Base-by-base conservation (phyloP, 1,140 invertebrate species). In the Oedothorax gibbosus region DNA sequence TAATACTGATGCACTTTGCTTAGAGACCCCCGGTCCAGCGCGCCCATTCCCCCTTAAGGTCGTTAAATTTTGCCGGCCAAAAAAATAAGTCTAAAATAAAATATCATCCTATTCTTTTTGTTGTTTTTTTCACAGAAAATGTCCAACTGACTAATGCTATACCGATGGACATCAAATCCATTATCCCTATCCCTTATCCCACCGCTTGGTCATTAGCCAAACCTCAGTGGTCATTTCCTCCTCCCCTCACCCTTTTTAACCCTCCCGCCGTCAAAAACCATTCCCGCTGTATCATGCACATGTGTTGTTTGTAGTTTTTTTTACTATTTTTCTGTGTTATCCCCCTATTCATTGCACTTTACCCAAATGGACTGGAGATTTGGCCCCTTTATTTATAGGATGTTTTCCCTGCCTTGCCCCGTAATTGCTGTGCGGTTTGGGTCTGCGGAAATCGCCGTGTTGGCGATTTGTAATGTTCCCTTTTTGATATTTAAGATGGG, bases 261-360 rank as follows among this genome's bases (percentile, higher is more conserved):
- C 56, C 64, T 53, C 51, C 51, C 54, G 49, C 65, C 51, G 35
- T 62, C 75, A 64, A 64, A 64, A 5, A 18, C 6, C n/a, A 14
- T 12, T 54, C 64, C 21, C 12, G 49, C 49, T 12, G 50, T 49
- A 21, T 79, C 57, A 68, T 68, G 54, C 62, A 35, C 77, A 79
- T 79, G 77, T 79, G 64, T 78, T 78, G 76, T 79, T 79, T 79
- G 77, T 79, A 68, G 53, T 54, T 64, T 65, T 76, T 76, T 76
- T 49, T 50, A 9, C 54, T 57, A 15, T 50, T 18, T 51, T 49
- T 49, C 8, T 76, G 49, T 56, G 53, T 49, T 21, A 14, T 60
- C 15, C 20, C 35, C 53, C 64, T 21, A 79, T 64, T 79, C 77
- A 20, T 68, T 49, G 62, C 35, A 56, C 72, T n/a, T 75, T 57